Base-by-base conservation (phyloP, 2,888 invertebrate genomes). In the Heliconius hortense region DNA sequence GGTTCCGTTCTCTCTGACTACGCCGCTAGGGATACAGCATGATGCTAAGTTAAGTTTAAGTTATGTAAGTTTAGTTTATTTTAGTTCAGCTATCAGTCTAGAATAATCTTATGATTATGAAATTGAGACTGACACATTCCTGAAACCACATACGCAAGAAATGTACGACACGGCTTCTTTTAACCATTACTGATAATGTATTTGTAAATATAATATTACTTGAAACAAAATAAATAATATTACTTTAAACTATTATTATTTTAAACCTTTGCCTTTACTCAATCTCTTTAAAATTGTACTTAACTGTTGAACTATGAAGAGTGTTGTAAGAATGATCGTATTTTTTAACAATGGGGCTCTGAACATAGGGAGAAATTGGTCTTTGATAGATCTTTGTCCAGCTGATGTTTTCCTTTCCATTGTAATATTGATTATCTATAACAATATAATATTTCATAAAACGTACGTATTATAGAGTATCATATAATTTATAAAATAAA, bases 241-340 rank as follows among this genome's bases (percentile, higher is more conserved):
- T 48, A 48, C 21, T 7, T 31, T n/a, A n/a, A n/a, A n/a, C n/a
- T n/a, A n/a, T n/a, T n/a, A n/a, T n/a, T n/a, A n/a, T n/a, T n/a
- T 18, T 48, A 21, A 7, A 48, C 7, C 53, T 21, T 21, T 24
- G 11, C 1, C 31, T 35, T 35, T 8, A 8, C 31, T 8, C 1
- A 35, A 35, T 35, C 31, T 35, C 31, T 35, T 1, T 48, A 43
- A 60, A 60, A 67, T 4, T 15, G 13, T 80, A 83, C 84, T 90
- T 84, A 95, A 96, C 96, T 95, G 90, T 95, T 96, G 95, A 91
- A 95, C 87, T 21, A 95, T 86, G 53, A 88, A 87, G 76, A 95
- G 94, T 13, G 90, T 83, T 0, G 84, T 84, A 83, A 91, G 85
- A 26, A 96, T 90, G 11, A 94, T 74, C 0, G 95, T 95, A 70